Evolutionary conservation across 2,888 invertebrate species (phyloP).

Genomic region (Desoria tigrina): DNA sequence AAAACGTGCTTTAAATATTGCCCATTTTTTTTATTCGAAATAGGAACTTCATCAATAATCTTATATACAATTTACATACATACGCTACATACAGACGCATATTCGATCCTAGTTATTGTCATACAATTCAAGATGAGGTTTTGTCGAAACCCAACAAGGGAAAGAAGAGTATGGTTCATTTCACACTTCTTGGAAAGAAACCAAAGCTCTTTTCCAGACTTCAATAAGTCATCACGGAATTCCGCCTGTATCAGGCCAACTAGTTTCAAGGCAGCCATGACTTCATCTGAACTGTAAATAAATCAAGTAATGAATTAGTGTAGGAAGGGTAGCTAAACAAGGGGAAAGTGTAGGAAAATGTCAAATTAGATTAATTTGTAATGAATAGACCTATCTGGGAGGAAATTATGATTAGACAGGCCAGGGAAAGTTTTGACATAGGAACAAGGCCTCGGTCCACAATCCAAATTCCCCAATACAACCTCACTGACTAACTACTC

Average conservation of each 20-base stretch:
- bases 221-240: slow-evolving; percentile 48
- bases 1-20: no score
- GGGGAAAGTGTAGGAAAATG: neutral
- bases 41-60: no score
- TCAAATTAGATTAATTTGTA: slow-evolving; percentile 11
- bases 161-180: neutral
- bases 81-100: no score
- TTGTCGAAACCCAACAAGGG: no score
- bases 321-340: neutral
- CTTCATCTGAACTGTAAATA: slow-evolving; percentile 11
- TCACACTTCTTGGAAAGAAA: slow-evolving; percentile 42
- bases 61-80: no score
- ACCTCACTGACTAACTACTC: no score
- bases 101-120: no score
- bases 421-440: neutral
- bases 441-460: no score
- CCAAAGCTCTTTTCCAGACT: slow-evolving; percentile 44
- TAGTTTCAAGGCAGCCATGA: neutral
- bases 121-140: no score
- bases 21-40: no score
- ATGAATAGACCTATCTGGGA: neutral
- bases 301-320: neutral
- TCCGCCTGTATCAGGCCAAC: slow-evolving; percentile 37
- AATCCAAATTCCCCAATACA: no score
- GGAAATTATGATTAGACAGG: neutral